Base-by-base conservation (phyloP, 2,888 invertebrate genomes). In the Nemoura dubitans region DNA sequence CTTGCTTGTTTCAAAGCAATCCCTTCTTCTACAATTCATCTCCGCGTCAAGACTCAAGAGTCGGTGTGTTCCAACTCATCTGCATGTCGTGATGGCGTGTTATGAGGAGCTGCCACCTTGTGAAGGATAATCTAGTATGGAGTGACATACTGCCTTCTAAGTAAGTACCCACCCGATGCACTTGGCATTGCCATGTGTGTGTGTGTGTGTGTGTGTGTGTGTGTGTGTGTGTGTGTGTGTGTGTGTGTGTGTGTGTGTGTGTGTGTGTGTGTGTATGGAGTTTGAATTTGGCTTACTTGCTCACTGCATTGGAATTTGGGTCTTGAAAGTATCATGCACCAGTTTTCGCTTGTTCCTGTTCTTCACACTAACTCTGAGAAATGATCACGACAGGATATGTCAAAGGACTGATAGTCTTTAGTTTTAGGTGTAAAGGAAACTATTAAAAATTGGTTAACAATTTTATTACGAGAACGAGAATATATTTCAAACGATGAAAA, bases 81-180 rank as follows among this genome's bases (percentile, higher is more conserved):
- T 81, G 81, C 81, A 81, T 81, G 30, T 30, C 29, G 28, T 28
- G 30, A 29, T 36, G 36, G 30, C 82, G 82, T 82, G 25, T 82
- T 82, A 82, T 25, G 82, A 26, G 14, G 30, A 42, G 42, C 83
- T 83, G 83, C 83, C 83, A 83, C 83, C 26, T 42, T 36, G 25
- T 83, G 42, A 83, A 83, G 30, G 83, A 83, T 83, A 14, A 10
- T 1, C 28, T 26, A 78, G 78, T 78, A 26, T 26, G 14, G 10
- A 7, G 27, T n/a, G 28, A 78, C 10, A 25, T 14, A 28, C 26
- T 28, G 78, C 78, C 59, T 59, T 21, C 21, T 7, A 59, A 21
- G 59, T 59, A 59, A 3, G 10, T 36, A 36, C 36, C 36, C 5
- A 36, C 10, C 5, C 36, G 3, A 36, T 36, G 3, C 36, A 3